Base-by-base conservation (phyloP, 2,113 vertebrate species). In the Eurypyga helias region DNA sequence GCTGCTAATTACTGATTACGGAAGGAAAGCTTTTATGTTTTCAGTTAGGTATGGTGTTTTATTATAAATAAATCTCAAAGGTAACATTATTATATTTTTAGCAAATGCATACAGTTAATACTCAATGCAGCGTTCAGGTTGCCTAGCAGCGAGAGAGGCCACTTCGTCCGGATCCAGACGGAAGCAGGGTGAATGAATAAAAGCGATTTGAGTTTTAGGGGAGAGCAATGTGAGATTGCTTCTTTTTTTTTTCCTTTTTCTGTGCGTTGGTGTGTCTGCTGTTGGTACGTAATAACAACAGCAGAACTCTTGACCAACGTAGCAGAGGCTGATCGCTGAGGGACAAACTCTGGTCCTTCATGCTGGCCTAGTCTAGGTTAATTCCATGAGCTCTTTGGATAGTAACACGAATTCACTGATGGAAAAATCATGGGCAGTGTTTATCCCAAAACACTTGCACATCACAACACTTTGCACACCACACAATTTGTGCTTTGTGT, bases 131-230 rank as follows among this genome's bases (percentile, higher is more conserved):
- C 16, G 12, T 85, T 90, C 72, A 69, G 91, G 97, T 97, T 97
- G 96, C 97, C 92, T 97, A 97, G 97, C 96, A 97, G 97, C 97
- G 93, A 31, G 91, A 84, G 41, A 87, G 83, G 81, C 87, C 73
- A 86, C 90, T 93, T 87, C 55, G 78, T 87, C 87, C 61, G 89
- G 61, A 95, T 57, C 67, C 87, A 78, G 38, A 81, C 92, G 64
- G 75, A 95, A 94, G 52, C 82, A 81, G 58, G 34, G n/a, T 84
- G 54, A 95, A 70, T 88, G 75, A 95, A 93, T 90, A 82, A 70
- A 95, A 94, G 75, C 85, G 80, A 62, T 82, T 83, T 87, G 61
- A 41, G 46, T 65, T 83, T 85, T 41, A 90, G 62, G 62, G 79
- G 48, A 85, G 45, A 92, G 58, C 46, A 66, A 52, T 34, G 62